A percentile compares a stretch with the other conserved stretches of the same genome.
Conservation (phyloP, 2,113 vertebrate species). For the Cettia cetti region DNA sequence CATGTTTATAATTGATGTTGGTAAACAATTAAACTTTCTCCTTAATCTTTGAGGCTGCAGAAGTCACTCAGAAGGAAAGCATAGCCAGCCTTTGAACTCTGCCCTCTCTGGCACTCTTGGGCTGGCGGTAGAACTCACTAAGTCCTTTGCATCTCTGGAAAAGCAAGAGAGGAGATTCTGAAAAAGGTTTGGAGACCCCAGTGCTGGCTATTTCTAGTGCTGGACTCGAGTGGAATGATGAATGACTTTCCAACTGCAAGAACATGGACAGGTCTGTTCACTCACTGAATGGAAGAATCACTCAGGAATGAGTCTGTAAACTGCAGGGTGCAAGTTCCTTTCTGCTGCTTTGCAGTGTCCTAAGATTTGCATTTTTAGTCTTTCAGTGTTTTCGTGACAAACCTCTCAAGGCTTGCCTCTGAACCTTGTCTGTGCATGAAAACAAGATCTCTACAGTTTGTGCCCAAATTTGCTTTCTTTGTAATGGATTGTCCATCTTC, state of each 20-base stretch:
- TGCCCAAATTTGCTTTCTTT: background rate
- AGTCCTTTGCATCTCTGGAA: background rate
- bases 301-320: background rate
- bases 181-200: background rate
- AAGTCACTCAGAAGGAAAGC: background rate
- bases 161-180: background rate
- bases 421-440: background rate
- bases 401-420: background rate
- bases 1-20: background rate
- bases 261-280: background rate
- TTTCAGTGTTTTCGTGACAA: background rate
- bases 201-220: fast-evolving
- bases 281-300: background rate
- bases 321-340: background rate
- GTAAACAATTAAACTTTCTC: background rate
- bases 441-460: background rate
- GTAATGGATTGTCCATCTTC: background rate
- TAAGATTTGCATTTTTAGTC: background rate
- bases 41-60: background rate
- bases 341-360: background rate
- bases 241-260: background rate
- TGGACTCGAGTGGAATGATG: background rate
- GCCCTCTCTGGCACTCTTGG: background rate
- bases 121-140: background rate
- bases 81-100: background rate